phyloP scores from a whole-genome alignment of 2,113 vertebrate genomes.

The Burhinus bistriatus region DNA sequence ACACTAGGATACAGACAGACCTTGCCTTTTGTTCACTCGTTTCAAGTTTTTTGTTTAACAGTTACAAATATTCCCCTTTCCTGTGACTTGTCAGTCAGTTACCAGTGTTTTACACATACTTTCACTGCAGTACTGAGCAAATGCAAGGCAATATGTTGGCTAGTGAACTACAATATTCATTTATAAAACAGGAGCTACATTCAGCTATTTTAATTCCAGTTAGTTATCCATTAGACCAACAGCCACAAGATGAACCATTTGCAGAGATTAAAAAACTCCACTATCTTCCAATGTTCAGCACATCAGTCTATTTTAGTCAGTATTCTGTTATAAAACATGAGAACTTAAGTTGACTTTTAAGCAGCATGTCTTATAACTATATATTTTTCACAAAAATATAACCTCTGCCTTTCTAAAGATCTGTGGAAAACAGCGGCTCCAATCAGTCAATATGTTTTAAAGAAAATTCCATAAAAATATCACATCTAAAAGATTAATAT shows the following conservation, averaged over 20 bases:
- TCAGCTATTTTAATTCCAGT: conserved; percentile 74
- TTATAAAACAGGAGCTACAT: conserved; percentile 50
- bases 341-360: conserved; percentile 47
- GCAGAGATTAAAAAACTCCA: neutral
- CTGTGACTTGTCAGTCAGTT: conserved; percentile 59
- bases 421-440: conserved; percentile 36
- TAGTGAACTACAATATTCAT: conserved; percentile 35
- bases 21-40: neutral
- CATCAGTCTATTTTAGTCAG: conserved; percentile 11
- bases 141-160: conserved; percentile 7
- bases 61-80: conserved; percentile 41
- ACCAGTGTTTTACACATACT: conserved; percentile 25
- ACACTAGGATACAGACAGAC: neutral
- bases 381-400: conserved; percentile 68
- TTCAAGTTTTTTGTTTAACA: conserved; percentile 24
- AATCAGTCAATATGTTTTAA: conserved; percentile 39
- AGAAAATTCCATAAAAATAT: conserved; percentile 66
- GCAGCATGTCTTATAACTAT: conserved; percentile 57
- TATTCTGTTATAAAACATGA: conserved; percentile 56
- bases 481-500: conserved; percentile 62
- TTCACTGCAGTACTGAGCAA: conserved; percentile 58
- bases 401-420: conserved; percentile 52
- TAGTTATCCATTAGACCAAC: conserved; percentile 53
- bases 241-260: conserved; percentile 34
- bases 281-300: conserved; percentile 20